These are phyloP conservation scores for Corbicula japonica DNA, from an alignment of 2,888 invertebrate genomes.

Conservation along the genomic window DNA sequence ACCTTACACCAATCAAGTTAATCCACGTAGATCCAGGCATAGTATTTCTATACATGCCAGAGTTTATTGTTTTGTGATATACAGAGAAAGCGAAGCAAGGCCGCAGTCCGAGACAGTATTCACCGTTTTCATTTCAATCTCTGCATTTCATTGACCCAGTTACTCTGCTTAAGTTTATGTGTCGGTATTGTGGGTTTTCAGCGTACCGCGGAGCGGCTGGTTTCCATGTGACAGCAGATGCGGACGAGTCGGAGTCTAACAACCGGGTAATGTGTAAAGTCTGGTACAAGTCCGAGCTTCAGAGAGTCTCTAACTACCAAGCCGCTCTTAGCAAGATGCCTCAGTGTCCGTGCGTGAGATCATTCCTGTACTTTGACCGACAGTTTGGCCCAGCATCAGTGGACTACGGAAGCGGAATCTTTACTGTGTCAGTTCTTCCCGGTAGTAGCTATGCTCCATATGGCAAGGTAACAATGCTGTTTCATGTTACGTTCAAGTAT, in stretches of 20 bases:
- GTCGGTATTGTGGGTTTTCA: background rate
- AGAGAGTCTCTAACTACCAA: background rate
- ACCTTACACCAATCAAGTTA: no score
- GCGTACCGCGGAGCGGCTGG: background rate
- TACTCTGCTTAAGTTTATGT: background rate
- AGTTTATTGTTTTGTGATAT: no score
- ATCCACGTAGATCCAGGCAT: no score
- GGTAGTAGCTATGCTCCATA: background rate
- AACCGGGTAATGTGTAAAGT: background rate
- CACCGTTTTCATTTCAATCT: no score
- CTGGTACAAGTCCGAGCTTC: conserved; percentile 20
- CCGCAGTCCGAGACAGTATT: no score
- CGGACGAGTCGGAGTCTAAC: background rate
- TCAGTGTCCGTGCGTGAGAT: conserved; percentile 20
- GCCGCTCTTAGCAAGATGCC: background rate
- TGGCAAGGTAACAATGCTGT: conserved; percentile 7
- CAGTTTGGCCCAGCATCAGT: background rate
- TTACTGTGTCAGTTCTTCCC: background rate
- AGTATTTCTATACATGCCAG: no score
- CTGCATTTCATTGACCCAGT: no score
- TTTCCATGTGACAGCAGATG: background rate
- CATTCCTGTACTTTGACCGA: conserved; percentile 27
- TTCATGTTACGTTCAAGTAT: background rate
- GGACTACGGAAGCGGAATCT: background rate
- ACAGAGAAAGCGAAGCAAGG: no score